Evolutionary conservation across 2,888 invertebrate species (phyloP), one percentile per base, ranked within the genome.

Genomic region (Gibbula magus): DNA sequence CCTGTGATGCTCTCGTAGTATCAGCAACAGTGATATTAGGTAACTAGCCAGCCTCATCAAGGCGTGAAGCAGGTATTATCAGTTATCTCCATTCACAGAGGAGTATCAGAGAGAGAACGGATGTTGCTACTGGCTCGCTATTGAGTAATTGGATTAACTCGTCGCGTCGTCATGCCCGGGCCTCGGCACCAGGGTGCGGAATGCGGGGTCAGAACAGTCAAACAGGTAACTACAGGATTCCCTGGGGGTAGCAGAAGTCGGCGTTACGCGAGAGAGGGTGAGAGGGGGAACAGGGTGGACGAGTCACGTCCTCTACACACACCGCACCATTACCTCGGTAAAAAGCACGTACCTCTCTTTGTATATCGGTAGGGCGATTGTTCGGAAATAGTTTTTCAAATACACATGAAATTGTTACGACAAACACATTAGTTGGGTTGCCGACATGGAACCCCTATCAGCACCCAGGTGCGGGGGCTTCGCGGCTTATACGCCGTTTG

Each of bases 321-420:
- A 20, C 32, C 13, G 29, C 25, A 18, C 2, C 7, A 20, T 16
- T 20, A 25, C 32, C 18, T 7, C 8, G 22, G 8, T 20, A 7
- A 7, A 56, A 20, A 73, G n/a, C 79, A 79, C 79, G 79, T 79
- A 56, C 29, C 74, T 52, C 16, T 35, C 52, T 56, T 75, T 79
- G 79, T 75, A 75, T 79, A 79, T 79, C 70, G 74, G 45, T 45
- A 54, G 61, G 74, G 73, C 73, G 54, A 79, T 78, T 78, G 67
- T 70, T 78, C 78, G 39, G 67, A 70, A 78, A 78, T 78, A 78
- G 78, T 78, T 78, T 78, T 78, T 53, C 70, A 53, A 70, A 54
- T 78, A 78, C 78, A 78, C 78, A 70, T 78, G 29, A 78, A 78
- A 78, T 70, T 78, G 78, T 52, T 53, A 20, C 29, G 20, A 35